These are phyloP conservation scores for Drosophila watanabei DNA, from an alignment of 1,140 invertebrate species.

Conservation along the genomic window DNA sequence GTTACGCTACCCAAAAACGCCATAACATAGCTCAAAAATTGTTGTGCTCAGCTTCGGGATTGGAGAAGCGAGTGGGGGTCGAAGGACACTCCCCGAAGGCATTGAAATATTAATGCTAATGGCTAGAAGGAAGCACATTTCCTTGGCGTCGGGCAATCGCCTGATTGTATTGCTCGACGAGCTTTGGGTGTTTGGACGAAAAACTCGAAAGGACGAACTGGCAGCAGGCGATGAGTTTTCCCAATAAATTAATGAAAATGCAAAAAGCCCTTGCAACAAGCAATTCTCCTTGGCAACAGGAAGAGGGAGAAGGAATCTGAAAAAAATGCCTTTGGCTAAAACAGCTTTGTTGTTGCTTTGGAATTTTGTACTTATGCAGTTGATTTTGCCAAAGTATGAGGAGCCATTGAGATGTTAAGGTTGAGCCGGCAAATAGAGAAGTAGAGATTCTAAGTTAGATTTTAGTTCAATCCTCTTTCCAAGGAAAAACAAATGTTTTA, in stretches of 20 bases:
- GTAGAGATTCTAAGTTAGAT: not conserved
- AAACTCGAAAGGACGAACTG: slow-evolving; percentile 33
- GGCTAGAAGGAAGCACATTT: slow-evolving; percentile 69
- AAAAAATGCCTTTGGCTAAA: not conserved
- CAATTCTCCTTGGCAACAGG: slow-evolving; percentile 31
- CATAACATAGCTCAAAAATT: slow-evolving; percentile 67
- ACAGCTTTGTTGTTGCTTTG: slow-evolving; percentile 10
- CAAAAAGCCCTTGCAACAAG: slow-evolving; percentile 50
- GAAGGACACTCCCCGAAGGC: slow-evolving; percentile 37
- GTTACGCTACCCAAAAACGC: slow-evolving; percentile 47
- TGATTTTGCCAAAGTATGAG: slow-evolving; percentile 20
- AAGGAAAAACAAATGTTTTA: slow-evolving; percentile 28
- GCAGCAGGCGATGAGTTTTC: slow-evolving; percentile 54
- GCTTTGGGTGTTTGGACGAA: slow-evolving; percentile 38
- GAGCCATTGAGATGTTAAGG: slow-evolving; percentile 31
- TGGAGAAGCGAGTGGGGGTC: no score
- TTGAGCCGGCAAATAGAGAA: slow-evolving; percentile 5
- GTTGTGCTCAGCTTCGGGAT: slow-evolving; percentile 9
- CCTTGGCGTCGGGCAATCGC: slow-evolving; percentile 59
- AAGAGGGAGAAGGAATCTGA: slow-evolving; percentile 5
- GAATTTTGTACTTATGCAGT: slow-evolving; percentile 34
- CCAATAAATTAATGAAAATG: slow-evolving; percentile 74
- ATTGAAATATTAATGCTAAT: slow-evolving; percentile 83
- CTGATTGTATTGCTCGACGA: slow-evolving; percentile 67
- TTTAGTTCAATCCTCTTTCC: not conserved